Base-by-base conservation (phyloP, 2,888 invertebrate species). In the Dolichopus griseipennis region DNA sequence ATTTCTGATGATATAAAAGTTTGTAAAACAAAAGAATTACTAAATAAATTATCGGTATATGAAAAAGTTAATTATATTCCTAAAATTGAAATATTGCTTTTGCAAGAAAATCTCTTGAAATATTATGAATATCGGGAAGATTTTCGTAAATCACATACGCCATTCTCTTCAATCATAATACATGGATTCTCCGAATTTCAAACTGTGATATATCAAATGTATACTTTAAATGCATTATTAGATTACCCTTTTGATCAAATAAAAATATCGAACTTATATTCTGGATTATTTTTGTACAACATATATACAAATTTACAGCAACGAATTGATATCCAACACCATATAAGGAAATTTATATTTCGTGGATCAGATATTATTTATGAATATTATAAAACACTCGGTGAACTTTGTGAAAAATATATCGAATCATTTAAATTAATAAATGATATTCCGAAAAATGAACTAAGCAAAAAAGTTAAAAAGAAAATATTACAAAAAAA, bases 241-340 rank as follows among this genome's bases (percentile, higher is more conserved):
- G 82, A 84, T 68, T 82, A 79, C 69, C 88, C 89, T 0, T 87
- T 86, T 75, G 76, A 83, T 52, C 78, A 82, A 71, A 84, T 86
- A 62, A 80, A 83, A 61, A 84, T 89, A 75, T 85, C 85, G n/a
- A 85, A 86, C 73, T 83, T 86, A 70, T 91, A 85, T 72, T 89
- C 90, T 78, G 92, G 92, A 0, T 89, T 90, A 0, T 88, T 92
- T 78, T 77, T 90, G 1, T 92, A 92, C 74, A 92, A 92, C 81
- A 79, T 90, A 34, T 87, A 87, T 69, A 79, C 81, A 37, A 86
- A 87, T 78, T 83, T 92, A 65, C 85, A 84, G 70, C 83, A 82
- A 71, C 85, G 88, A 27, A 71, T 76, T 0, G 83, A 88, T 73
- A 80, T 88, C 0, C 78, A 81, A 34, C 75, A 74, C 62, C 89